Evolutionary conservation across 2,113 vertebrate species (phyloP), one percentile per base, ranked within the genome.

Genomic region (Hippopotamus amphibius): DNA sequence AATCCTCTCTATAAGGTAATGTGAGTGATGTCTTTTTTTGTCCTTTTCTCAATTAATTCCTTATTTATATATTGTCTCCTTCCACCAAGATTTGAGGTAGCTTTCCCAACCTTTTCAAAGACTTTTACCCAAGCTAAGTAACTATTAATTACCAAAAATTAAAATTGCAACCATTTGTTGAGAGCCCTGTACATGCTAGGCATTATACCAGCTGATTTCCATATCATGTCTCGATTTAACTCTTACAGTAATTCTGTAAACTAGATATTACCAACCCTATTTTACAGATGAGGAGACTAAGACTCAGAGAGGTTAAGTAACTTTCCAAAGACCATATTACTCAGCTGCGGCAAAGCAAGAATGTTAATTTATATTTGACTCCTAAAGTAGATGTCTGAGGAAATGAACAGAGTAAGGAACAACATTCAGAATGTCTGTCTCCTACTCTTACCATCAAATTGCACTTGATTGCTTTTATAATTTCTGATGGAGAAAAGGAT

Each of bases 401-500:
- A 95, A 65, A 74, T 26, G 28, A 71, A 55, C 37, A 80, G 53
- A 88, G 24, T 41, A 89, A 93, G 85, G 5, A 66, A 50, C 10
- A 65, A 57, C 63, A 46, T 46, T 85, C 57, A 83, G 41, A 69
- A 91, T 66, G 26, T 46, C 48, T 61, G 2, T 33, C 22, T 88
- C 57, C 46, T 68, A 2, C 21, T 66, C 85, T 77, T 5, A 14
- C 43, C 48, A 53, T 43, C 76, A 61, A 82, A 33, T 94, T 93
- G 22, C 48, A 82, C 15, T 10, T 96, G 48, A 57, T 89, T 72
- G 37, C 16, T 92, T 33, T 97, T 69, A 33, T 26, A 22, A 72
- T 95, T 95, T 95, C 84, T 93, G 9, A 4, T 57, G 48, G 37
- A 95, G 86, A 74, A 85, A 80, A 96, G 66, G 21, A 76, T 63